Base-by-base conservation (phyloP, 1,140 invertebrate genomes). In the Pseudomyrmex cubaensis region DNA sequence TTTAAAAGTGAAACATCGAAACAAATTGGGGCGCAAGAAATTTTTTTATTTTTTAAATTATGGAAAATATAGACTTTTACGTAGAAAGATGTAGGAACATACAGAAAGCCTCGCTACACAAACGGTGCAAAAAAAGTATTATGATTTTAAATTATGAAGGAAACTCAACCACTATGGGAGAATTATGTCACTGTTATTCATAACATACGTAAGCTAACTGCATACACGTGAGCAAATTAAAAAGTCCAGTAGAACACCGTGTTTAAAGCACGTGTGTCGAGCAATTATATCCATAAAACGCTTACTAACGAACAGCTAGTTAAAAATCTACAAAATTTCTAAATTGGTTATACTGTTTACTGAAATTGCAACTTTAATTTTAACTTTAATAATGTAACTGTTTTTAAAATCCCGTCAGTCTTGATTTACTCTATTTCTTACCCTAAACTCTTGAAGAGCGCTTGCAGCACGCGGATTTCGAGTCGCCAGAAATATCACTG, bases 121-220 rank as follows among this genome's bases (percentile, higher is more conserved):
- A 20, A 2, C n/a, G n/a, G 22, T 22, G 46, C 17, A 63, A 74
- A 70, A 63, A 74, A 69, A 66, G 82, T 73, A 66, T 48, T 77
- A 63, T 59, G 66, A 82, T 87, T 88, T 25, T 22, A 54, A 73
- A 87, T 87, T 78, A 67, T 63, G 48, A 22, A 69, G 73, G 13
- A 46, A 85, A 67, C 57, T 82, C 59, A 54, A 48, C 9, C n/a
- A 44, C 35, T 20, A 7, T 54, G 67, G 61, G 44, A 87, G 87
- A 87, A 88, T 85, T 85, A 77, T 85, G 76, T 83, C 82, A n/a
- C n/a, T n/a, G n/a, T n/a, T n/a, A n/a, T n/a, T n/a, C n/a, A 76
- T 74, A 46, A 73, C 73, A 77, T 70, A 83, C 66, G 72, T 82
- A 78, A 85, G 64, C 86, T 59, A 54, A 66, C 50, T 50, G 56